phyloP scores from a whole-genome alignment of 2,797 vertebrate species.

The Tolypeutes matacus region DNA sequence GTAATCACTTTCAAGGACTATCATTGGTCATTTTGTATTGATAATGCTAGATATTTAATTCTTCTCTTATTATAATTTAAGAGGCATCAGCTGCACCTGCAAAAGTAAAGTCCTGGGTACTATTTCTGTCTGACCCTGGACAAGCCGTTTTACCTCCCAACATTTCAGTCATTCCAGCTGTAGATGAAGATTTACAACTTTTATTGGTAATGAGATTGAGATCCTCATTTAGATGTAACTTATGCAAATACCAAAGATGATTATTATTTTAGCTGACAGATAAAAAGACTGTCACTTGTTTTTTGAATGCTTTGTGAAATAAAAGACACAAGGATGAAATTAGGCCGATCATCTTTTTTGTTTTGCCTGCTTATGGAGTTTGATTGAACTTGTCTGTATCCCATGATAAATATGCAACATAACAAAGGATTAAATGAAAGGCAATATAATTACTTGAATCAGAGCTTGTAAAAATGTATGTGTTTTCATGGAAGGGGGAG shows the following conservation, averaged over 20 bases:
- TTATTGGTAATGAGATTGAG: neutral
- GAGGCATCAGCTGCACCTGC: neutral
- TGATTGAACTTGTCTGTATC: slow-evolving; percentile 77
- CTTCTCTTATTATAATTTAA: slow-evolving; percentile 50
- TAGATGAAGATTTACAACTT: slow-evolving; percentile 43
- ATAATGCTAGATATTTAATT: neutral
- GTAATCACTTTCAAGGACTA: neutral
- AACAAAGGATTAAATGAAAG: slow-evolving; percentile 78
- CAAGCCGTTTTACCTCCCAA: neutral
- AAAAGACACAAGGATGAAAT: slow-evolving; percentile 71
- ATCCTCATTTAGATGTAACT: slow-evolving; percentile 59
- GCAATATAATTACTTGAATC: slow-evolving; percentile 77
- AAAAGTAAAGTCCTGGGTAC: slow-evolving; percentile 1
- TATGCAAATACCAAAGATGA: slow-evolving; percentile 41
- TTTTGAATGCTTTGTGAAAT: slow-evolving; percentile 64
- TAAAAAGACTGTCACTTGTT: slow-evolving; percentile 68
- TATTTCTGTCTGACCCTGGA: neutral
- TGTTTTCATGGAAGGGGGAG: neutral
- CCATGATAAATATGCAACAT: slow-evolving; percentile 63
- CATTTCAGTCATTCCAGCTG: slow-evolving; percentile 65
- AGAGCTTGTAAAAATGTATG: slow-evolving; percentile 67
- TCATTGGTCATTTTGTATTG: slow-evolving; percentile 45
- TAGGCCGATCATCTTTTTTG: slow-evolving; percentile 62
- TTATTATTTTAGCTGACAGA: slow-evolving; percentile 73
- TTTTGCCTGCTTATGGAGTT: slow-evolving; percentile 65